These are phyloP conservation scores for Drosophila ogumai DNA, from an alignment of 1,140 invertebrate species.

Conservation along the genomic window DNA sequence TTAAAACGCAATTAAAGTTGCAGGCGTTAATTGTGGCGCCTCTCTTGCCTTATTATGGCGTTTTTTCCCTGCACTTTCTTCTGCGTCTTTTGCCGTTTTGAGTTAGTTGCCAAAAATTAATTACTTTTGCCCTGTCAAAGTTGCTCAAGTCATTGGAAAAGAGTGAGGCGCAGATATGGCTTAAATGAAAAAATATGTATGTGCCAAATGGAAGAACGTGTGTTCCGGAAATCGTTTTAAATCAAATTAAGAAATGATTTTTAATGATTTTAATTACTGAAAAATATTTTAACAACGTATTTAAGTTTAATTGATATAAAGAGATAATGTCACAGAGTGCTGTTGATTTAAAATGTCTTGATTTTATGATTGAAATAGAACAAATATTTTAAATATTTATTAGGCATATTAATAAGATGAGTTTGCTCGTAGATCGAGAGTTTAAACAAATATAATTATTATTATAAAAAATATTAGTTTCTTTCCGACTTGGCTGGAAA, in stretches of 20 bases:
- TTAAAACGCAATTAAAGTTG: slow-evolving; percentile 81
- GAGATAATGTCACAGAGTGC: too few relatives aligned
- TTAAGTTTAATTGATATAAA: too few relatives aligned
- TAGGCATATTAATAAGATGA: too few relatives aligned
- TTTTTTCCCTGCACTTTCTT: slow-evolving; percentile 1
- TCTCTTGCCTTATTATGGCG: slow-evolving; percentile 8
- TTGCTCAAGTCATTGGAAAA: slow-evolving; percentile 52
- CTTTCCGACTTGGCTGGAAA: too few relatives aligned
- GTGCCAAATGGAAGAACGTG: slow-evolving; percentile 1
- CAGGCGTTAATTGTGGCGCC: slow-evolving; percentile 71
- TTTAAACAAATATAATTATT: too few relatives aligned
- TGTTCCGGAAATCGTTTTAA: slow-evolving; percentile 22
- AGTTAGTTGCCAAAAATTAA: slow-evolving; percentile 67
- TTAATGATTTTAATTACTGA: background rate
- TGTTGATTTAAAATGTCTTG: too few relatives aligned
- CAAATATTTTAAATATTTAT: too few relatives aligned
- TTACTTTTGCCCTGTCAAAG: slow-evolving; percentile 57
- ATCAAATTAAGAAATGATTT: background rate
- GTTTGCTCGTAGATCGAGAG: too few relatives aligned
- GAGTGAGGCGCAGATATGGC: background rate
- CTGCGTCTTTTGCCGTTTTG: slow-evolving; percentile 11
- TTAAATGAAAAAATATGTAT: slow-evolving; percentile 4
- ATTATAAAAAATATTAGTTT: too few relatives aligned
- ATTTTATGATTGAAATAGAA: too few relatives aligned
- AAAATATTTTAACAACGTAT: too few relatives aligned